A percentile compares a stretch with the other conserved stretches of the same genome.
Conservation (phyloP, 2,797 vertebrate species). For the Nyctalus aviator region DNA sequence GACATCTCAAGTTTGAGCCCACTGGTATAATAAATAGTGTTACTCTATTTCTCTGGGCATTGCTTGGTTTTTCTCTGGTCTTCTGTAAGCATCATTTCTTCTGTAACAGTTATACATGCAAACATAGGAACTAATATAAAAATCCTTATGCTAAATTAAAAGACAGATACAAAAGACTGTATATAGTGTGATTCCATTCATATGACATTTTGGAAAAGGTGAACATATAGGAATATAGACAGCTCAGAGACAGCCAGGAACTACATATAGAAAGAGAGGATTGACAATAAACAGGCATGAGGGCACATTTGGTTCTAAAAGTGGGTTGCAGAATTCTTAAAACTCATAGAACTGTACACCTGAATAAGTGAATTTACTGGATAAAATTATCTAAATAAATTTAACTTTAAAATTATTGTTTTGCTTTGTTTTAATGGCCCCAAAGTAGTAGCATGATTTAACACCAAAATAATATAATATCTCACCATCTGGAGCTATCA, state of each 20-base stretch:
- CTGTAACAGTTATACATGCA: not conserved
- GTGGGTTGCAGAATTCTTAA: not conserved
- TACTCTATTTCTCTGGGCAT: too few species aligned
- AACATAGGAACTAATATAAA: not conserved
- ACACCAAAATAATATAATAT: not conserved
- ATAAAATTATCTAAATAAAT: constrained; percentile 1
- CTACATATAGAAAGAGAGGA: not conserved
- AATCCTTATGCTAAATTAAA: not conserved
- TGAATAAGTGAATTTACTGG: not conserved
- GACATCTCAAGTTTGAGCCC: too few species aligned
- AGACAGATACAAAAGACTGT: not conserved
- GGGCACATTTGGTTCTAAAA: not conserved
- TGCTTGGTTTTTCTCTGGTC: too few species aligned
- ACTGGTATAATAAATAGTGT: too few species aligned
- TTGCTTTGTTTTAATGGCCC: constrained; percentile 20
- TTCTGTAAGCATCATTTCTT: too few species aligned
- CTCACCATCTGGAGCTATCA: not conserved
- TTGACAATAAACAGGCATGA: not conserved
- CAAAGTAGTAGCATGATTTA: not conserved
- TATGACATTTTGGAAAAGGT: not conserved
- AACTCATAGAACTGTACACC: not conserved
- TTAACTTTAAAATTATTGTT: not conserved
- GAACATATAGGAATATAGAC: not conserved
- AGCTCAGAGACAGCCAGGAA: not conserved
- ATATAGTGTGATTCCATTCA: not conserved